phyloP scores from a whole-genome alignment of 2,888 invertebrate species.

The Cerceris ruficornis region DNA sequence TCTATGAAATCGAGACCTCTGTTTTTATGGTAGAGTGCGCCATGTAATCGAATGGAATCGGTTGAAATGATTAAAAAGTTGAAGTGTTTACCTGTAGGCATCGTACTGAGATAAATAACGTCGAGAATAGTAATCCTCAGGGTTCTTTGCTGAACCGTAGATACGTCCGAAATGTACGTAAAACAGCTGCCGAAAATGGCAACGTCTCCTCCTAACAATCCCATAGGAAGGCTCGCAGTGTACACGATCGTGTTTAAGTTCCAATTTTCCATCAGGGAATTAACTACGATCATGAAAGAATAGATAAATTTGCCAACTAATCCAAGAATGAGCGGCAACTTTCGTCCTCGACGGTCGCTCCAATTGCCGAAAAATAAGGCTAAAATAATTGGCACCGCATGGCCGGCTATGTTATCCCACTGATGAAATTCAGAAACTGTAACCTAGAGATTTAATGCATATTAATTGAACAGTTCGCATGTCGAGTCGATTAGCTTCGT shows the following conservation, averaged over 20 bases:
- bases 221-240: constrained; percentile 89
- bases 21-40: too few relatives aligned
- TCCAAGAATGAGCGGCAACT: constrained; percentile 88
- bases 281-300: constrained; percentile 89
- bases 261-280: constrained; percentile 86
- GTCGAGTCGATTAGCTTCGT: too few relatives aligned
- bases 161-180: constrained; percentile 91
- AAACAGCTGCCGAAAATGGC: constrained; percentile 91
- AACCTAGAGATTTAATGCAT: constrained; percentile 74
- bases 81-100: constrained; percentile 87
- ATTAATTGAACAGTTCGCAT: too few relatives aligned
- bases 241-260: constrained; percentile 89
- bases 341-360: constrained; percentile 91
- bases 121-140: constrained; percentile 92
- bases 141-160: constrained; percentile 87
- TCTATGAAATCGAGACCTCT: too few relatives aligned
- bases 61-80: background rate
- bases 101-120: constrained; percentile 90
- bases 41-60: too few relatives aligned
- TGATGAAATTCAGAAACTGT: constrained; percentile 90
- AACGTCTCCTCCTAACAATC: constrained; percentile 90
- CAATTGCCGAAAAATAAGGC: constrained; percentile 92
- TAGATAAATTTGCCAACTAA: constrained; percentile 89
- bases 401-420: constrained; percentile 90
- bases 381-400: constrained; percentile 88